Evolutionary conservation across 2,113 vertebrate species (phyloP), one percentile per base, ranked within the genome.

Genomic region (Mustela lutreola): DNA sequence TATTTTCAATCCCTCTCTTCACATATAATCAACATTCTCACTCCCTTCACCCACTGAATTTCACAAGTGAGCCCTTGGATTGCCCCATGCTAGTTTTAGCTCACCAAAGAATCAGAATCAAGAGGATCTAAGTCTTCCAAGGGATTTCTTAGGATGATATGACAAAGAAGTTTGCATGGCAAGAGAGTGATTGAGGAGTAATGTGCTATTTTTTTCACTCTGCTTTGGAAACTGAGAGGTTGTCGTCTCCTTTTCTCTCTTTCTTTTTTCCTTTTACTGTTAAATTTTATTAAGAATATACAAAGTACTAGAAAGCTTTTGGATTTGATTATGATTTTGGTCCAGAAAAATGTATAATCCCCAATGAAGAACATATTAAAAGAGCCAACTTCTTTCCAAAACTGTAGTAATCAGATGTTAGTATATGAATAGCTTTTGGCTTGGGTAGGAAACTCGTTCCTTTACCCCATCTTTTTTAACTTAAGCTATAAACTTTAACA

Each of bases 311-410:
- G 63, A 94, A 94, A 33, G 83, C 21, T 95, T 97, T 97, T 97
- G 88, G 86, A 93, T 89, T 63, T 88, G 92, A 96, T 96, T 91
- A 92, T 95, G 87, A 95, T 90, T 97, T 95, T 24, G 79, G 89
- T 96, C 78, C 70, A 94, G 80, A 96, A 95, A 97, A 98, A 97
- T 94, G 62, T 96, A 28, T 88, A 98, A 96, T 94, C 95, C 88
- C 78, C 91, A 97, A 83, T 94, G 95, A 93, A 95, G 93, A 94
- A 78, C 91, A 75, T 94, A 70, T 96, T 85, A 67, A 93, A 93
- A 96, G 42, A 89, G n/a, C 22, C 76, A 94, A 70, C 65, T 96
- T 56, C 71, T 97, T 97, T 97, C 96, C 81, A 62, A 94, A 97
- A 58, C 58, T 75, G 53, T 65, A 95, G 65, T 88, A 82, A 89